Conservation (phyloP, 1,140 invertebrate genomes). For the Drosophila erecta region DNA sequence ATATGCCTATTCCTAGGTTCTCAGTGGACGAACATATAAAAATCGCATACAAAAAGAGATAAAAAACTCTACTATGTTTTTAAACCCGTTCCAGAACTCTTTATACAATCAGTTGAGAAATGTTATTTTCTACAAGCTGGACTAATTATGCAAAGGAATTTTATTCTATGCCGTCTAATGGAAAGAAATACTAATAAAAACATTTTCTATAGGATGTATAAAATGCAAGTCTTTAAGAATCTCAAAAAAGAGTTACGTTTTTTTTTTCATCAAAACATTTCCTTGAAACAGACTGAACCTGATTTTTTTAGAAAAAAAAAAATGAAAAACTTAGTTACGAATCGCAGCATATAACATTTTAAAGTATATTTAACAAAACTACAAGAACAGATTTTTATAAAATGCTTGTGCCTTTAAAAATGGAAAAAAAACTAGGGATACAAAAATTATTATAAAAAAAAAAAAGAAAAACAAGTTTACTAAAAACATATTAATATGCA, state of each 20-base stretch:
- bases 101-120: constrained; percentile 54
- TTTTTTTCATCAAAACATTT: constrained; percentile 80
- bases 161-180: constrained; percentile 43
- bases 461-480: constrained; percentile 46
- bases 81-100: constrained; percentile 51
- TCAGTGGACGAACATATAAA: constrained; percentile 41
- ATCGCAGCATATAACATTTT: constrained; percentile 65
- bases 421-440: constrained; percentile 69
- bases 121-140: constrained; percentile 49
- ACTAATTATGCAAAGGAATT: constrained; percentile 65
- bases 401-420: constrained; percentile 75
- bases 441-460: constrained; percentile 39
- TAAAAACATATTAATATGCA: constrained; percentile 23
- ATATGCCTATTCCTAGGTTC: constrained; percentile 57
- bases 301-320: constrained; percentile 59
- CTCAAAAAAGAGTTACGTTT: constrained; percentile 70
- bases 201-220: constrained; percentile 55
- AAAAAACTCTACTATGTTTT: constrained; percentile 44
- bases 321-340: constrained; percentile 37
- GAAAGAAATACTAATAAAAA: constrained; percentile 21
- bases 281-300: constrained; percentile 80
- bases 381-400: constrained; percentile 73
- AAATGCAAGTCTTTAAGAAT: constrained; percentile 73
- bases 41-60: constrained; percentile 10
- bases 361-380: constrained; percentile 58